Base-by-base conservation (phyloP, 2,113 vertebrate species). In the Lepisosteus oculatus region DNA sequence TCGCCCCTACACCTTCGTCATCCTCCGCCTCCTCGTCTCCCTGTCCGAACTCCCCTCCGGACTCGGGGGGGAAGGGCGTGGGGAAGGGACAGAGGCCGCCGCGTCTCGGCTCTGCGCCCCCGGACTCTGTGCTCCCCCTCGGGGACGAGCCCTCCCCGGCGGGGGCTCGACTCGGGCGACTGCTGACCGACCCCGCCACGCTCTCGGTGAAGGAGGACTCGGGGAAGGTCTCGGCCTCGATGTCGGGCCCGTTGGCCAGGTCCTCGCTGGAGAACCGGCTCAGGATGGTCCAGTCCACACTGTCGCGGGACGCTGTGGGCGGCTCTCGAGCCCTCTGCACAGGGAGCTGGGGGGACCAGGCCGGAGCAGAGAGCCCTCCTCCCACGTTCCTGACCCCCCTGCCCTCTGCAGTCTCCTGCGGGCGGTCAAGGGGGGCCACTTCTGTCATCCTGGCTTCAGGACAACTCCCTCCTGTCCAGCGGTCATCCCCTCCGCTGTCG, bases 181-280 rank as follows among this genome's bases (percentile, higher is more conserved):
- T 73, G 65, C 77, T 66, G 57, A n/a, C 3, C 13, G 78, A 73
- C 4, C 80, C 82, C 29, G 73, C 55, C 14, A 68, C 14, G 63
- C 80, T 82, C 55, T 88, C 86, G 3, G 70, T 11, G 67, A 76
- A 78, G 29, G 66, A 78, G 1, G 78, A 71, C 29, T 90, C 73
- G 11, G 88, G 84, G n/a, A 87, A 62, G 0, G 75, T 83, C 80
- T 93, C 83, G 0, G 70, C 80, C 0, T 84, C 82, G 3, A 81
- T 82, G 43, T 77, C 45, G 0, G 74, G 65, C 9, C 68, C 63
- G 6, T 73, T 0, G 0, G 3, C 43, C 17, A 77, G 64, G 51
- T 83, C 80, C 0, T 83, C 78, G 0, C 29, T 0, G 17, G 78
- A 74, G 9, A 83, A 75, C 47, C 0, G 78, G 4, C 17, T 65